A percentile compares a stretch with the other conserved stretches of the same genome.
Conservation (phyloP, 2,888 invertebrate species). For the Meliscaeva auricollis region DNA sequence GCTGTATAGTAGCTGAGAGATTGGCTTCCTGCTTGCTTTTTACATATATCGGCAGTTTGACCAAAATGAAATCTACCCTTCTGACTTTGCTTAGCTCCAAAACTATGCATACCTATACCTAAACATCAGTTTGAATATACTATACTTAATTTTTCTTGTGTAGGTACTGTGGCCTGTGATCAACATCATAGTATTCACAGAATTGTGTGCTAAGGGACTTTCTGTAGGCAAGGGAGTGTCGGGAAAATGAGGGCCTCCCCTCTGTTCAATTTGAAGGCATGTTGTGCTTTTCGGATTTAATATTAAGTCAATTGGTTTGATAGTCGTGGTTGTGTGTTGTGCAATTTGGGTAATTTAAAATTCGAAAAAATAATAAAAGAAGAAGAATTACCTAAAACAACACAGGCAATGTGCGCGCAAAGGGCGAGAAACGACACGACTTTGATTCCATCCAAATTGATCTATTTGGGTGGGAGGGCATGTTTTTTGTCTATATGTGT, state of each 20-base stretch:
- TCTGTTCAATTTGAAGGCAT: neutral
- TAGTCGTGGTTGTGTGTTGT: neutral
- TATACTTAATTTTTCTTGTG: no score
- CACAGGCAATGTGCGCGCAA: neutral
- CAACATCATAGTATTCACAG: no score
- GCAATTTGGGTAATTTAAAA: slow-evolving; percentile 17
- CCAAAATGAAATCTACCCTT: neutral
- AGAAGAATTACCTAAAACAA: neutral
- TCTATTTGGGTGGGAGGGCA: neutral
- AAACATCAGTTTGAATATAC: no score
- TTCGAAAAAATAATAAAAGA: slow-evolving; percentile 12
- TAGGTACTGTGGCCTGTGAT: no score
- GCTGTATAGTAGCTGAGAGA: neutral
- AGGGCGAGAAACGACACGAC: neutral
- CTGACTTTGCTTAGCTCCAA: no score
- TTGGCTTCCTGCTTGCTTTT: slow-evolving; percentile 13
- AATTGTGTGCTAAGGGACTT: no score
- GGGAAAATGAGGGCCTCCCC: neutral
- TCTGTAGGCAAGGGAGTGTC: no score
- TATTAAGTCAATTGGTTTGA: slow-evolving; percentile 2
- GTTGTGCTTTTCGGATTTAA: neutral
- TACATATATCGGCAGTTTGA: slow-evolving; percentile 3
- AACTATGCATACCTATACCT: no score
- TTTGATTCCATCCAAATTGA: slow-evolving; percentile 1
- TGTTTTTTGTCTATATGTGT: neutral